Conservation (phyloP, 2,113 vertebrate genomes). For the Oophaga pumilio region DNA sequence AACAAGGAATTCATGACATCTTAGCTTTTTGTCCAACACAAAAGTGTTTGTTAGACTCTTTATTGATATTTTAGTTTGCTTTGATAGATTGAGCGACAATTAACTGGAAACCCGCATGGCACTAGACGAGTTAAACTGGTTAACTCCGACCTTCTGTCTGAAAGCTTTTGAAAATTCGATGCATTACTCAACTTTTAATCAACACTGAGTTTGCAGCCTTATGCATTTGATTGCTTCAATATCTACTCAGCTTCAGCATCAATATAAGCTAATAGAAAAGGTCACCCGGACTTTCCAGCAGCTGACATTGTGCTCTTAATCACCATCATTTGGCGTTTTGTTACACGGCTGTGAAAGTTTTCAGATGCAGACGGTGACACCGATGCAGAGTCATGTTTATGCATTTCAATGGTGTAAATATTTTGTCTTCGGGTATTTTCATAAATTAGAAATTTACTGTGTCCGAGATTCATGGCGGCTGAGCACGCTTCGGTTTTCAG, state of each 20-base stretch:
- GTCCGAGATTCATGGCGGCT: neutral
- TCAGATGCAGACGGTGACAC: neutral
- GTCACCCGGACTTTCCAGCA: constrained; percentile 55
- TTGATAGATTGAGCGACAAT: constrained; percentile 10
- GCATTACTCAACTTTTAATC: constrained; percentile 65
- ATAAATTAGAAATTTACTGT: constrained; percentile 29
- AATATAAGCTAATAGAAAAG: constrained; percentile 62
- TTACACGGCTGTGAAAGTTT: constrained; percentile 23
- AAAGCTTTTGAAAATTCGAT: constrained; percentile 63
- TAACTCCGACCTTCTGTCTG: constrained; percentile 57
- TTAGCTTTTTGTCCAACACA: constrained; percentile 8
- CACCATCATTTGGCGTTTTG: constrained; percentile 39
- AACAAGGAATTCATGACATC: neutral
- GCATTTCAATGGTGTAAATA: constrained; percentile 18
- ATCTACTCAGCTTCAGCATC: constrained; percentile 63
- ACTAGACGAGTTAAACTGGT: constrained; percentile 62
- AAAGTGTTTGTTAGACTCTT: neutral
- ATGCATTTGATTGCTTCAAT: constrained; percentile 62
- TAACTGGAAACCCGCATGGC: constrained; percentile 6
- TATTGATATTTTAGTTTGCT: constrained; percentile 32
- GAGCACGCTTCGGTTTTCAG: neutral
- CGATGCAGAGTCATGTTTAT: constrained; percentile 7
- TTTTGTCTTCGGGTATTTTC: constrained; percentile 20
- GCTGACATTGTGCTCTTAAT: constrained; percentile 50
- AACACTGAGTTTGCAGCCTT: constrained; percentile 64